Evolutionary conservation across 2,113 vertebrate species (phyloP).

Genomic region (Craseonycteris thonglongyai): DNA sequence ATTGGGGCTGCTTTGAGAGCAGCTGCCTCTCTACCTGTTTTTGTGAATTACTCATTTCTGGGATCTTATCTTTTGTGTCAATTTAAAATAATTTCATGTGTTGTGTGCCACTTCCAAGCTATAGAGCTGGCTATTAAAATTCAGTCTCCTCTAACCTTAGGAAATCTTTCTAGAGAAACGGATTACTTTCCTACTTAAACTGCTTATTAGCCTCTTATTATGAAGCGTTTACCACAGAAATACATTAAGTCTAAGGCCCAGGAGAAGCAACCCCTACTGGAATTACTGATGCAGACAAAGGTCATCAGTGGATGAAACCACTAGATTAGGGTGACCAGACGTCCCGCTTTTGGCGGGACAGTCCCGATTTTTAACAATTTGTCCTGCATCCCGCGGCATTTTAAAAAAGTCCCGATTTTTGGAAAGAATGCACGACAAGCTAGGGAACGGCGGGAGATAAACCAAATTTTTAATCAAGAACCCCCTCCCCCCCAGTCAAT

Average conservation of each 20-base stretch:
- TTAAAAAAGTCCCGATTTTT: no score
- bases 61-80: background rate
- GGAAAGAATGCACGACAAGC: no score
- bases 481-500: no score
- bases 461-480: no score
- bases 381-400: no score
- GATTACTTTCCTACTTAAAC: background rate
- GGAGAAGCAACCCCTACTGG: background rate
- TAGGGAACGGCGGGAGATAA: no score
- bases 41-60: constrained; percentile 1
- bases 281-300: background rate
- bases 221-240: background rate
- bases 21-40: background rate
- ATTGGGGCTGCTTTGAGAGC: background rate
- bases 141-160: background rate
- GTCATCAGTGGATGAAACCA: background rate
- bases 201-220: background rate
- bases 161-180: background rate
- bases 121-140: background rate
- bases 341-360: no score
- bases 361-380: no score
- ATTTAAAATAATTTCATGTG: constrained; percentile 20
- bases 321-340: no score
- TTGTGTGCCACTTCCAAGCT: background rate
- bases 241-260: background rate